Conservation (phyloP, 2,888 invertebrate genomes). For the Resseliella maxima region DNA sequence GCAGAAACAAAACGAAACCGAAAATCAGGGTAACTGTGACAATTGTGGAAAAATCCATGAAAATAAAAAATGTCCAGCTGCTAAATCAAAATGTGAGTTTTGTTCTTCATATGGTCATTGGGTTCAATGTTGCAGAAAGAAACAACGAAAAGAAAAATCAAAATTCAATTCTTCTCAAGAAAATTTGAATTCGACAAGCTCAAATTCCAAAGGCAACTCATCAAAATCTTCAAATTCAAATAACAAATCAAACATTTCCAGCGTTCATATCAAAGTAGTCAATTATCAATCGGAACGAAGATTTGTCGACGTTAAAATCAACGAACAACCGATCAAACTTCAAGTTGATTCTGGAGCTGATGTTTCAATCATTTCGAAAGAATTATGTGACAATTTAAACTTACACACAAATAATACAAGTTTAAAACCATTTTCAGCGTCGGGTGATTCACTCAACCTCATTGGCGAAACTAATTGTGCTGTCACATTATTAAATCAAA, state of each 20-base stretch:
- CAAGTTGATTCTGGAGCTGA: constrained; percentile 51
- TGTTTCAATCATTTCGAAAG: constrained; percentile 16
- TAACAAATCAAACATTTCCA: neutral
- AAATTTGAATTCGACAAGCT: neutral
- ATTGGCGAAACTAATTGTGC: neutral
- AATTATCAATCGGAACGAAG: neutral
- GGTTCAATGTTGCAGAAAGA: neutral
- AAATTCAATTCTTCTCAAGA: too few species aligned
- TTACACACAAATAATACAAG: neutral
- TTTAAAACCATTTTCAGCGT: neutral
- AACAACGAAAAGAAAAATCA: neutral
- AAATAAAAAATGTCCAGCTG: neutral
- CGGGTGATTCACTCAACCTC: neutral
- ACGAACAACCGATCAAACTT: constrained; percentile 12
- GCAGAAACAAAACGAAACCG: neutral
- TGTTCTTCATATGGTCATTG: neutral
- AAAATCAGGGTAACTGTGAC: neutral
- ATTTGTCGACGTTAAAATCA: constrained; percentile 14
- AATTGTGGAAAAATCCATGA: neutral
- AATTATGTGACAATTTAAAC: neutral
- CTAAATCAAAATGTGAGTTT: neutral
- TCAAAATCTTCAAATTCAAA: constrained; percentile 16
- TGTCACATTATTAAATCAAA: neutral
- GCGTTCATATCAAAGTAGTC: neutral
- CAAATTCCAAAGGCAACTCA: neutral